Base-by-base conservation (phyloP, 2,888 invertebrate species). In the Agrochola lychnidis region DNA sequence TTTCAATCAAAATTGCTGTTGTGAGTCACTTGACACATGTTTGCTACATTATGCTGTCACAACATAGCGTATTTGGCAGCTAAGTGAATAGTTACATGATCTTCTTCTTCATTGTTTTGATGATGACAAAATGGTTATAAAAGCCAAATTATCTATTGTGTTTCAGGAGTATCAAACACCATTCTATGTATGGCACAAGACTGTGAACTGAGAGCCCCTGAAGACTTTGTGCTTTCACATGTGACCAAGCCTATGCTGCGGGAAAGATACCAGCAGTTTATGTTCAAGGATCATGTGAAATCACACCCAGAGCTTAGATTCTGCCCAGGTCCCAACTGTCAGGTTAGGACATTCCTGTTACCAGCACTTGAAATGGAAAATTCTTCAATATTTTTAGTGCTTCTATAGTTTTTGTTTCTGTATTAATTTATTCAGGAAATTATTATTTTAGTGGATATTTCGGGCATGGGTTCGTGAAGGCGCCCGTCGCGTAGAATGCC, bases 121-220 rank as follows among this genome's bases (percentile, higher is more conserved):
- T 53, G n/a, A 10, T n/a, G 12, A 12, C 19, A 12, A 57, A 67
- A 51, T 51, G 14, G 22, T 36, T 67, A 16, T 14, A 36, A 40
- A 40, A 1, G 4, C 6, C 19, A 68, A 68, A 72, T 57, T 0
- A 45, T 16, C 1, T 70, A 16, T n/a, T 56, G 7, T 73, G n/a
- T 85, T 83, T 76, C 93, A 97, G 98, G 98, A 90, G 97, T 98
- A 83, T 97, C 97, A 83, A 97, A 98, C 97, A 99, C 98, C 88
- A 99, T 99, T 90, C 98, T 99, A 92, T 99, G 99, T 95, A 99
- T 99, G 99, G 99, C 99, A 67, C 98, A 98, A 91, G 98, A 98
- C 84, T 99, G 99, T 96, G 98, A 98, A 93, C 98, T 99, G 61
- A 97, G 99, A 87, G 99, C 98, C n/a, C 99, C 99, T 12, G 99